phyloP scores from a whole-genome alignment of 2,888 invertebrate genomes.

The Caenorhabditis sp. region DNA sequence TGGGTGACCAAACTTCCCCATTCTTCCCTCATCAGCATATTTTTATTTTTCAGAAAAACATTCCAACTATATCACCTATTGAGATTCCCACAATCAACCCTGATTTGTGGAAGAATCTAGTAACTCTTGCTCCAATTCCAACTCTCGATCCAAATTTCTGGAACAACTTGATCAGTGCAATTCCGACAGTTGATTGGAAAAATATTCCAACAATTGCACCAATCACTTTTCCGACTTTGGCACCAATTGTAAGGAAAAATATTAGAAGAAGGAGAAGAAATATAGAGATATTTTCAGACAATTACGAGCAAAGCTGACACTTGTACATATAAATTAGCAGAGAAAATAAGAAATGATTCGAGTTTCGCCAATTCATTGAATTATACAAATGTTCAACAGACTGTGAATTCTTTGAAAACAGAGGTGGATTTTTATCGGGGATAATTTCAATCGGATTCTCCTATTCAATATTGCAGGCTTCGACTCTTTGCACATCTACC shows the following conservation, averaged over 20 bases:
- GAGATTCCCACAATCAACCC: slow-evolving; percentile 7
- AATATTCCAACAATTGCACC: slow-evolving; percentile 37
- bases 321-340: slow-evolving; percentile 23
- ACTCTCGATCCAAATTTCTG: slow-evolving; percentile 20
- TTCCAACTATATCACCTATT: slow-evolving; percentile 11
- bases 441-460: no score
- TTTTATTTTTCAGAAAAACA: slow-evolving; percentile 9
- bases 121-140: slow-evolving; percentile 19
- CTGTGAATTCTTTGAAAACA: not conserved
- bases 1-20: not conserved
- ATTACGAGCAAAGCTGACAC: slow-evolving; percentile 8
- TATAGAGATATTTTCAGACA: not conserved
- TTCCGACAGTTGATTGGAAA: slow-evolving; percentile 6
- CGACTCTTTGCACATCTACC: not conserved
- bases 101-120: slow-evolving; percentile 23
- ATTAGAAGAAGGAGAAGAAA: not conserved
- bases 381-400: slow-evolving; percentile 19
- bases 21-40: not conserved
- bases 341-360: slow-evolving; percentile 12
- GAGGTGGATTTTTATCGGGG: no score
- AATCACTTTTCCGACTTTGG: slow-evolving; percentile 8
- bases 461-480: not conserved
- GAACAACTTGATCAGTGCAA: slow-evolving; percentile 2
- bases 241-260: slow-evolving; percentile 1
- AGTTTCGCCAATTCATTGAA: slow-evolving; percentile 16